Evolutionary conservation across 1,140 invertebrate species (phyloP).

Genomic region (Drosophila biarmipes): DNA sequence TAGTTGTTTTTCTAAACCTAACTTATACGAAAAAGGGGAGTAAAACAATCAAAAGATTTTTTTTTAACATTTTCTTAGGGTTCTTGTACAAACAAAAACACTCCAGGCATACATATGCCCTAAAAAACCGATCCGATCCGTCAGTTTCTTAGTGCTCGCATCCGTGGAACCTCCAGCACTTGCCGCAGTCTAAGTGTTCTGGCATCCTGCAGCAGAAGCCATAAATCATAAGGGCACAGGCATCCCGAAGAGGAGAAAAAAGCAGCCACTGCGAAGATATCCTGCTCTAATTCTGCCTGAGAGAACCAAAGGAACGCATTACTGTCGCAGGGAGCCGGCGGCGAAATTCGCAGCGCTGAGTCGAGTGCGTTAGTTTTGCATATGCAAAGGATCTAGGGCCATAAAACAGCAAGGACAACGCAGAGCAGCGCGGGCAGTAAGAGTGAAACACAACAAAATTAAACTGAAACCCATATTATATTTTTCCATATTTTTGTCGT

Average conservation of each 20-base stretch:
- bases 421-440: conserved; percentile 43
- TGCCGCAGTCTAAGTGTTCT: conserved; percentile 54
- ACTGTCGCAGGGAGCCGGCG: conserved; percentile 41
- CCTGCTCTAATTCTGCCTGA: conserved; percentile 70
- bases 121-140: conserved; percentile 17
- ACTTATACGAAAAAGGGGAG: neutral
- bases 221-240: conserved; percentile 70
- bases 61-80: neutral
- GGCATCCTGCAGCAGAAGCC: conserved; percentile 49
- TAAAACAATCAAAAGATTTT: neutral
- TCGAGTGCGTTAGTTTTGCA: conserved; percentile 65
- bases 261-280: conserved; percentile 49
- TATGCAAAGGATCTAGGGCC: conserved; percentile 62
- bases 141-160: conserved; percentile 18
- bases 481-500: conserved; percentile 43
- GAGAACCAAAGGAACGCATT: conserved; percentile 21
- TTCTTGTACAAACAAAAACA: neutral
- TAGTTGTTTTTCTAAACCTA: too few species aligned
- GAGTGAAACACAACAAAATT: conserved; percentile 48
- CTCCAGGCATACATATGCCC: conserved; percentile 26
- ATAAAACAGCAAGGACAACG: conserved; percentile 72
- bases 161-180: conserved; percentile 48
- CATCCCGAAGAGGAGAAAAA: conserved; percentile 36
- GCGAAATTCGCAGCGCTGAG: conserved; percentile 29
- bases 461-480: conserved; percentile 42